phyloP scores from a whole-genome alignment of 30 jellyfish, hydroid and myxozoan species.

The Hydra vulgaris region DNA sequence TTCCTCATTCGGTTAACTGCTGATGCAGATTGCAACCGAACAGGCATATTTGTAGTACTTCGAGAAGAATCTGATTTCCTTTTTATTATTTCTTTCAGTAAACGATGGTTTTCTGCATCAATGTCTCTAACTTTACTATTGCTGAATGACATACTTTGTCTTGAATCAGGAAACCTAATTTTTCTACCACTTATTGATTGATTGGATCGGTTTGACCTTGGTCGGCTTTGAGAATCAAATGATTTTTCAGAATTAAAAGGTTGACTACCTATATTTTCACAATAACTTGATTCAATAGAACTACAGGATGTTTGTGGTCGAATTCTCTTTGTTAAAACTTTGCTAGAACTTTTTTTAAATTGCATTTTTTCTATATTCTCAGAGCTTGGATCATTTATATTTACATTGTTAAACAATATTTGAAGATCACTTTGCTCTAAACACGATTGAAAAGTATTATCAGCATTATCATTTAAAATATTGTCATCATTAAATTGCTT shows the following conservation, averaged over 20 bases:
- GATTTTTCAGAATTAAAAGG: neutral
- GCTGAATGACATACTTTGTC: slow-evolving; percentile 58
- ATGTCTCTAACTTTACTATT: slow-evolving; percentile 64
- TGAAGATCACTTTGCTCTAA: neutral
- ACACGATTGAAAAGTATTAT: neutral
- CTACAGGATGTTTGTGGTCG: neutral
- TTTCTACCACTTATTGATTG: neutral
- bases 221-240: slow-evolving; percentile 8
- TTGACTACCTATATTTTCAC: neutral
- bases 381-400: neutral
- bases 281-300: neutral
- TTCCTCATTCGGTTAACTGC: slow-evolving; percentile 49
- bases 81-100: slow-evolving; percentile 48
- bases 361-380: neutral
- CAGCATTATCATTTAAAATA: neutral
- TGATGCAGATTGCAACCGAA: slow-evolving; percentile 59
- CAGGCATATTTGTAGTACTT: slow-evolving; percentile 32
- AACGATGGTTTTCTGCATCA: slow-evolving; percentile 83
- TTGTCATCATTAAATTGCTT: too few relatives aligned
- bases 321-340: neutral
- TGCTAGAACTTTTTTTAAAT: neutral
- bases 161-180: neutral
- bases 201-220: neutral
- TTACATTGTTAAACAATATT: too few relatives aligned
- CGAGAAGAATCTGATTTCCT: slow-evolving; percentile 23